A percentile compares a stretch with the other conserved stretches of the same genome.
These are phyloP conservation scores for Erannis defoliaria DNA, from an alignment of 2,888 invertebrate species.

Conservation along the genomic window DNA sequence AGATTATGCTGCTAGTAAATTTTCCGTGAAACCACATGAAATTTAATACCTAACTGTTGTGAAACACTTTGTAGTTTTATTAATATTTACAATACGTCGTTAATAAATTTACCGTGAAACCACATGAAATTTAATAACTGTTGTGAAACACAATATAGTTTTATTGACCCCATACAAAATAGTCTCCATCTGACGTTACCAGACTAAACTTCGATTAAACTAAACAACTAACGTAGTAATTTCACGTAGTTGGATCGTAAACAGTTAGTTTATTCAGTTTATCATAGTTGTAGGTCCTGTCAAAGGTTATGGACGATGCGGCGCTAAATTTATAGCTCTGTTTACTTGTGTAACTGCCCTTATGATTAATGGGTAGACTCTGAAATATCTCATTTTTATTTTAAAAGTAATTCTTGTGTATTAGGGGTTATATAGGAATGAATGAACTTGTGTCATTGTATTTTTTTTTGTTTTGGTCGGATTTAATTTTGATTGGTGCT, in stretches of 20 bases:
- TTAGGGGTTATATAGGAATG: conserved; percentile 3
- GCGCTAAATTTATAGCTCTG: conserved; percentile 34
- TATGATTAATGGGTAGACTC: conserved; percentile 35
- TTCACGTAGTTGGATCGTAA: conserved; percentile 20
- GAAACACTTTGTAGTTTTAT: too few relatives aligned
- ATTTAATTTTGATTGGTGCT: too few relatives aligned
- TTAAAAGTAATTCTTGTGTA: conserved; percentile 1
- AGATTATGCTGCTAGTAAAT: too few relatives aligned
- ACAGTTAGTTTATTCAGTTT: conserved; percentile 26
- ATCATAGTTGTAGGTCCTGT: conserved; percentile 26
- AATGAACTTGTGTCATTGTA: neutral
- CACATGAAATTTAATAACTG: too few relatives aligned
- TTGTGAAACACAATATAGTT: too few relatives aligned
- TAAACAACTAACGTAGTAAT: conserved; percentile 8
- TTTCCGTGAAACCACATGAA: too few relatives aligned
- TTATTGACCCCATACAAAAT: neutral
- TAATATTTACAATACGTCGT: too few relatives aligned
- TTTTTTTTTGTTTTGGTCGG: neutral
- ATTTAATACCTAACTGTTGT: too few relatives aligned
- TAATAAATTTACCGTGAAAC: too few relatives aligned
- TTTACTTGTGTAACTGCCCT: conserved; percentile 36
- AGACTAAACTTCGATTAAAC: conserved; percentile 10
- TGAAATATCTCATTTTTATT: conserved; percentile 29
- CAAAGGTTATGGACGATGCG: conserved; percentile 33
- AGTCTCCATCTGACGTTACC: neutral